Percentiles rank a stretch among this genome's conserved stretches.
Conservation (phyloP, 2,113 vertebrate genomes). For the Parus major region DNA sequence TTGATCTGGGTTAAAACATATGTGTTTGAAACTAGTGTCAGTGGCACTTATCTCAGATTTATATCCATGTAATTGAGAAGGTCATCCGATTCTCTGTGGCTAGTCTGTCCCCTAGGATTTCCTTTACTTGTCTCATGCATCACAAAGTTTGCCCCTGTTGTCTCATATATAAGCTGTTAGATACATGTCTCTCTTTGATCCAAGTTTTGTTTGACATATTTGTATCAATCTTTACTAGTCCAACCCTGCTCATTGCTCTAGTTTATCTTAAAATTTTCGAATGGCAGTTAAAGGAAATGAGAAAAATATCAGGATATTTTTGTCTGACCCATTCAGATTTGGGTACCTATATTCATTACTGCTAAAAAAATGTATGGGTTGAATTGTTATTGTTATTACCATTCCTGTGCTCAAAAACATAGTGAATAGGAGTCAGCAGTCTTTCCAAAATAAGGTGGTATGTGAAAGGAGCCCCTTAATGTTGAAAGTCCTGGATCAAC, state of each 20-base stretch:
- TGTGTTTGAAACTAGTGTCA: background rate
- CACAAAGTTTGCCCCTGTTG: background rate
- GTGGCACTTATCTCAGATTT: background rate
- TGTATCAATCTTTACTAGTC: background rate
- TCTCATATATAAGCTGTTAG: background rate
- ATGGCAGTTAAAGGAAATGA: constrained; percentile 8
- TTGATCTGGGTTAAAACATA: background rate
- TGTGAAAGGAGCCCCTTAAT: background rate
- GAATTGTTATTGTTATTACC: background rate
- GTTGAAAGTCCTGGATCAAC: background rate
- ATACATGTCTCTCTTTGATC: background rate
- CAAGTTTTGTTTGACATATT: background rate
- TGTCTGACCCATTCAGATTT: background rate
- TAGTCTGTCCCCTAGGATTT: background rate
- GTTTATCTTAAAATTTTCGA: background rate
- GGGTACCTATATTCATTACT: background rate
- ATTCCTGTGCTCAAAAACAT: background rate
- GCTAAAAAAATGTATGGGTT: background rate
- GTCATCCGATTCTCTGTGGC: rapidly evolving
- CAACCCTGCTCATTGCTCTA: background rate
- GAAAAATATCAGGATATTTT: background rate
- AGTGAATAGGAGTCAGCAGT: background rate
- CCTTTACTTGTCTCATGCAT: background rate
- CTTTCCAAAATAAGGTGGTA: background rate
- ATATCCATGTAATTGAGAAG: background rate